These are phyloP conservation scores for Epinotia ramella DNA, from an alignment of 2,888 invertebrate genomes.

Conservation along the genomic window DNA sequence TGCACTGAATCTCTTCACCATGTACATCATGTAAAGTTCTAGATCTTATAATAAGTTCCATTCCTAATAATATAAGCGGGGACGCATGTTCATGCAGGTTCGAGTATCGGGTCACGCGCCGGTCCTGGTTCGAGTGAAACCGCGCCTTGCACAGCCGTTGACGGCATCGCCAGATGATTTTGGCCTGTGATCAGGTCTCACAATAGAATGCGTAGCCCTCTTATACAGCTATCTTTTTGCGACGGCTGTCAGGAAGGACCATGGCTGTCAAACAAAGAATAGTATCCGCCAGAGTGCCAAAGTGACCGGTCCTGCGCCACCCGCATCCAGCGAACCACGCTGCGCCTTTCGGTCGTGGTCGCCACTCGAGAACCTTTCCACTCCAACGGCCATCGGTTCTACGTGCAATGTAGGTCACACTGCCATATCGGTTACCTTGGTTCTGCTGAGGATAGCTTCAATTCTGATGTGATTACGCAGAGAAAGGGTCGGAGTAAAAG, in stretches of 20 bases:
- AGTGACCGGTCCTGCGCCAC: too few species aligned
- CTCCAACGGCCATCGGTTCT: too few species aligned
- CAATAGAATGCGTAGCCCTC: slow-evolving; percentile 21
- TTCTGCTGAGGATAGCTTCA: too few species aligned
- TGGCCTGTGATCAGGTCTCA: slow-evolving; percentile 2
- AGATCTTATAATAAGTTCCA: slow-evolving; percentile 15
- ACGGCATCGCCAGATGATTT: slow-evolving; percentile 33
- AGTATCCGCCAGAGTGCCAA: not conserved
- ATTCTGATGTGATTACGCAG: too few species aligned
- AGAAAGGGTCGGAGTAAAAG: too few species aligned
- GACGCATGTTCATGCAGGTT: slow-evolving; percentile 21
- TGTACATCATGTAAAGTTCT: not conserved
- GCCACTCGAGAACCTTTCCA: too few species aligned
- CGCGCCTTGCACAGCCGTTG: slow-evolving; percentile 2
- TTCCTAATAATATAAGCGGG: slow-evolving; percentile 13
- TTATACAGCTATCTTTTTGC: slow-evolving; percentile 11
- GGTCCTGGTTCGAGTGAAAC: slow-evolving; percentile 4
- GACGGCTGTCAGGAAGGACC: not conserved
- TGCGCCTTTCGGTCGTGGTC: too few species aligned
- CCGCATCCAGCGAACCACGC: too few species aligned
- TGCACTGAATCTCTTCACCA: not conserved
- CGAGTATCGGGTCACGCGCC: slow-evolving; percentile 6
- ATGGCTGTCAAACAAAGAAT: slow-evolving; percentile 20
- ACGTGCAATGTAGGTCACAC: too few species aligned
- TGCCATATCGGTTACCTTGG: too few species aligned